phyloP scores from a whole-genome alignment of 2,888 invertebrate genomes.

The Torymus auratus region DNA sequence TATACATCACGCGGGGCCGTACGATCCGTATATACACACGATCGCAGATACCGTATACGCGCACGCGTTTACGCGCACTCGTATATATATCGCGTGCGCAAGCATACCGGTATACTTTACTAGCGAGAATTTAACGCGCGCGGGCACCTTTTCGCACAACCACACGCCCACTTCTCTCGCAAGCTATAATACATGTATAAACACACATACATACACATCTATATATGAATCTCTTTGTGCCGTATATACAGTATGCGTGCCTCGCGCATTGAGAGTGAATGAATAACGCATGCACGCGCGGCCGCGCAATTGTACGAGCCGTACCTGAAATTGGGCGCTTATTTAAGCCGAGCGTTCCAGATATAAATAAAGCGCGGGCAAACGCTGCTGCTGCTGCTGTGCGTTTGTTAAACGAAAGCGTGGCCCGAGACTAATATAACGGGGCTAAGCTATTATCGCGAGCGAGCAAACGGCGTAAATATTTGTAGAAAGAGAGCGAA shows the following conservation, averaged over 20 bases:
- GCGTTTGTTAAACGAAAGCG: conserved; percentile 30
- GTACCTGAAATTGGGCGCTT: not conserved
- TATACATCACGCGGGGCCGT: conserved; percentile 6
- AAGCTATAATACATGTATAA: not conserved
- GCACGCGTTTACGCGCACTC: not conserved
- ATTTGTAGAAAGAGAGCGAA: not conserved
- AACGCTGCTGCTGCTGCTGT: not conserved
- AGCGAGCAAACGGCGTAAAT: conserved; percentile 1
- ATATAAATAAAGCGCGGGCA: not conserved
- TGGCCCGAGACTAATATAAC: conserved; percentile 22
- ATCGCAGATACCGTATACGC: not conserved
- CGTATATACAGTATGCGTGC: too few species aligned
- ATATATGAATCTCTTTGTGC: not conserved
- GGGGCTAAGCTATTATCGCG: not conserved
- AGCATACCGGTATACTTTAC: not conserved
- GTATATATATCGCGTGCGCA: not conserved
- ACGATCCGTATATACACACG: too few species aligned
- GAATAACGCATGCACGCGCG: too few species aligned
- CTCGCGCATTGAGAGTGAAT: too few species aligned
- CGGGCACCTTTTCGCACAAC: conserved; percentile 6
- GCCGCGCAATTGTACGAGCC: not conserved
- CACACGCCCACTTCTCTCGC: not conserved
- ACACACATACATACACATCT: not conserved
- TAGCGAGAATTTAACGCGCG: conserved; percentile 26
- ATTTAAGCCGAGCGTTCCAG: not conserved